Conservation (phyloP, 1,140 invertebrate species). For the Trichonephila clavipes region DNA sequence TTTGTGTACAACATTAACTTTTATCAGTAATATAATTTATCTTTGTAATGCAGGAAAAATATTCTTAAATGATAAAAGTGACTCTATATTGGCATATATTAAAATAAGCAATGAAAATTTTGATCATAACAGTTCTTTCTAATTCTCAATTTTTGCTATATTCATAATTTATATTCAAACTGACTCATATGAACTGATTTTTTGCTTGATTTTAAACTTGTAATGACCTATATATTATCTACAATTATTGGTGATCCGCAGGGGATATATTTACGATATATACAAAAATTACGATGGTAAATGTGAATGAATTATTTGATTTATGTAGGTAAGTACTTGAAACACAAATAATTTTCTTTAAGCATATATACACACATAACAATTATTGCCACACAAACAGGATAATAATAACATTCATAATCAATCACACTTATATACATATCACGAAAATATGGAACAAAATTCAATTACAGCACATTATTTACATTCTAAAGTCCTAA, state of each 20-base stretch:
- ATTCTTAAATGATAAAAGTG: too few relatives aligned
- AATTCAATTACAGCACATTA: neutral
- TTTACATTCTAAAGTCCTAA: neutral
- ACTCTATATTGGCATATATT: too few relatives aligned
- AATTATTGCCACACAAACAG: neutral
- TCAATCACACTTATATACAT: constrained; percentile 5
- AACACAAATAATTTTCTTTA: neutral
- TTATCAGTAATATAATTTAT: too few relatives aligned
- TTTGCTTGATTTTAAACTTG: too few relatives aligned
- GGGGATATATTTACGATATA: neutral
- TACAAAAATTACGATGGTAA: neutral
- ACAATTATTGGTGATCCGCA: neutral
- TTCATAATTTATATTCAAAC: neutral
- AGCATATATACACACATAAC: neutral
- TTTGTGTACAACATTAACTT: too few relatives aligned
- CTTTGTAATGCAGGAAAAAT: too few relatives aligned
- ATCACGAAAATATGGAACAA: neutral
- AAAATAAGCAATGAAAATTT: too few relatives aligned
- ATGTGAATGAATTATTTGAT: neutral
- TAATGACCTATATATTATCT: neutral
- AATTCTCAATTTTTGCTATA: neutral
- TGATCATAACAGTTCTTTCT: neutral
- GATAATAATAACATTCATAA: constrained; percentile 1
- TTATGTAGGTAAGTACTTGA: neutral
- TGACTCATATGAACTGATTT: neutral